These are phyloP conservation scores for Drusus annulatus DNA, from an alignment of 1,140 invertebrate genomes.

Conservation along the genomic window DNA sequence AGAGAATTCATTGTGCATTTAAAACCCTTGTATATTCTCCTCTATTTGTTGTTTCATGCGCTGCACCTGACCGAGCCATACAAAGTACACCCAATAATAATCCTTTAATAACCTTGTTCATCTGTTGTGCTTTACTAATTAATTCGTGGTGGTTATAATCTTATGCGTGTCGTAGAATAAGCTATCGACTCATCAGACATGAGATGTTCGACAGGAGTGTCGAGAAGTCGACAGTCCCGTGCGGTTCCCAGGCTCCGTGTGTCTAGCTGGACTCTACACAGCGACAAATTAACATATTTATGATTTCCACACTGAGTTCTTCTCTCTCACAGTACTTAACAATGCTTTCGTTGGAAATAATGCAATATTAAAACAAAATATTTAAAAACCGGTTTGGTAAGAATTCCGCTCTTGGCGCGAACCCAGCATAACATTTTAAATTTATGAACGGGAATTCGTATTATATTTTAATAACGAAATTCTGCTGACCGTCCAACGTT, in stretches of 20 bases:
- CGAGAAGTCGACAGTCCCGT: background rate
- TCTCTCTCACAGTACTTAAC: conserved; percentile 36
- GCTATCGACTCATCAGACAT: background rate
- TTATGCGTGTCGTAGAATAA: too few relatives aligned
- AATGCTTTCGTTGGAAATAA: conserved; percentile 36
- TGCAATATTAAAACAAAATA: conserved; percentile 40
- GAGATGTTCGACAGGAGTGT: conserved; percentile 10
- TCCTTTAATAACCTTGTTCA: too few relatives aligned
- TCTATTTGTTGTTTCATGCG: too few relatives aligned
- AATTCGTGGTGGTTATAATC: too few relatives aligned
- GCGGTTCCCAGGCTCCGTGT: conserved; percentile 2
- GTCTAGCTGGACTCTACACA: background rate
- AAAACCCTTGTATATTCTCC: too few relatives aligned
- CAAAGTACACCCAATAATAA: too few relatives aligned
- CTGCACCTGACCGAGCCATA: too few relatives aligned
- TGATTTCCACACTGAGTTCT: conserved; percentile 28
- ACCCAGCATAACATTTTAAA: conserved; percentile 7
- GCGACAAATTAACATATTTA: conserved; percentile 40
- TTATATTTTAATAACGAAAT: conserved; percentile 18
- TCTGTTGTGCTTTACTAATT: too few relatives aligned
- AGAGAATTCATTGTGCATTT: too few relatives aligned
- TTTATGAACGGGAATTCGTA: conserved; percentile 26
- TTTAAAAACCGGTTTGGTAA: conserved; percentile 7
- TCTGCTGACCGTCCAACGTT: background rate
- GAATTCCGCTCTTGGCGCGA: conserved; percentile 24